phyloP scores from a whole-genome alignment of 2,797 vertebrate genomes.

The Coregonus suidteri region DNA sequence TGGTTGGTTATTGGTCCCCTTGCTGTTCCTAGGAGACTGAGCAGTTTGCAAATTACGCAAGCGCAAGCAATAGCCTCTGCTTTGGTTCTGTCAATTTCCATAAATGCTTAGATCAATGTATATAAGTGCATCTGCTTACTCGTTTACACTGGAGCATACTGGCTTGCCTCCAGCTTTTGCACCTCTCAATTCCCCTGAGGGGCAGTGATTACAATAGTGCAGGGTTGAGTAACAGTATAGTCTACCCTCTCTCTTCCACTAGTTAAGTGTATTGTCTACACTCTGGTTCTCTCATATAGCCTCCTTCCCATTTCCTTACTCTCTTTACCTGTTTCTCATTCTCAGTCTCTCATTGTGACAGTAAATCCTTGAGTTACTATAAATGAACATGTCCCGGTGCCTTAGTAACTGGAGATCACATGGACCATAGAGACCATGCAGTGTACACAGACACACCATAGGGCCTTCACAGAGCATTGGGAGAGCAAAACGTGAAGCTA shows the following conservation, averaged over 20 bases:
- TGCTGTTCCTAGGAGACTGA: neutral
- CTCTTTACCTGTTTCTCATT: neutral
- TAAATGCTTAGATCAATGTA: conserved; percentile 32
- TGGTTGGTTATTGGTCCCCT: neutral
- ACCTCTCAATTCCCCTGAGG: neutral
- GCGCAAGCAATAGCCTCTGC: neutral
- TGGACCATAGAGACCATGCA: neutral
- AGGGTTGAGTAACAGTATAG: neutral
- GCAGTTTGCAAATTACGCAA: neutral
- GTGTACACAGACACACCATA: neutral
- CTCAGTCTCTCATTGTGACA: conserved; percentile 9
- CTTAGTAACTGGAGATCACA: neutral
- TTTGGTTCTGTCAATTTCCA: conserved; percentile 29
- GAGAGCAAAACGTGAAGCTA: neutral
- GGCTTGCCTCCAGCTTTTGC: conserved; percentile 23
- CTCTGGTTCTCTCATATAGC: conserved; percentile 12
- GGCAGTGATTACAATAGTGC: neutral
- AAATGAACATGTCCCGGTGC: neutral
- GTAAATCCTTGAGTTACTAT: neutral
- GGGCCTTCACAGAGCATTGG: neutral
- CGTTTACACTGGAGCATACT: conserved; percentile 25
- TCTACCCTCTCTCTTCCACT: neutral
- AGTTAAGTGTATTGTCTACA: neutral
- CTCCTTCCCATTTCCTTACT: conserved; percentile 3
- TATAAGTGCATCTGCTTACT: conserved; percentile 27